Percentiles rank a stretch among this genome's conserved stretches.
Evolutionary conservation across 2,113 vertebrate species (phyloP).

Genomic region (Sylvietta virens): DNA sequence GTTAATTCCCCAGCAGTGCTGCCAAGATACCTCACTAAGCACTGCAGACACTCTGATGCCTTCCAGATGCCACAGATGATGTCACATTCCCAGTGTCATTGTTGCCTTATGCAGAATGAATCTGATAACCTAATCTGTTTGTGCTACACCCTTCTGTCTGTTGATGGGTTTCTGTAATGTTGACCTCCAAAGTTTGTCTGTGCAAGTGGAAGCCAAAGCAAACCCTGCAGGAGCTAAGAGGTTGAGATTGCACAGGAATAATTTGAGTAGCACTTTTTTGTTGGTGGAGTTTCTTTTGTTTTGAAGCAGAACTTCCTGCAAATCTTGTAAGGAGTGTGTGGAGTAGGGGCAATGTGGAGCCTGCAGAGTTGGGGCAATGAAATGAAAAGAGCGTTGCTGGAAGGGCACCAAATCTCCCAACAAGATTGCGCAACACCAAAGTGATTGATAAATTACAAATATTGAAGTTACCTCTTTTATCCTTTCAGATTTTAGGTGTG

Average conservation of each 20-base stretch:
- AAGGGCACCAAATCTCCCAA: background rate
- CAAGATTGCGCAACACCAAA: background rate
- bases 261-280: background rate
- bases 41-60: background rate
- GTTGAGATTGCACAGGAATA: background rate
- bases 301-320: background rate
- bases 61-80: constrained; percentile 2
- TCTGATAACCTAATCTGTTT: background rate
- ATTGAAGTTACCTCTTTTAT: background rate
- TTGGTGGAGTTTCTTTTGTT: background rate
- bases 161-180: background rate
- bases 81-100: background rate
- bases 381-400: background rate
- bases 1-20: background rate
- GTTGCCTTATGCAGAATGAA: background rate
- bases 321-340: background rate
- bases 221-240: background rate
- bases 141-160: background rate
- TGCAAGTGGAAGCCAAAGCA: background rate
- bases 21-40: background rate
- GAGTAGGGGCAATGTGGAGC: background rate
- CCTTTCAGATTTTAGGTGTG: background rate
- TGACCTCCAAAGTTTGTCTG: background rate
- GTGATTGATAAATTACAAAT: background rate
- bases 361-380: background rate